Conservation (phyloP, 2,797 vertebrate species). For the Capromys pilorides region DNA sequence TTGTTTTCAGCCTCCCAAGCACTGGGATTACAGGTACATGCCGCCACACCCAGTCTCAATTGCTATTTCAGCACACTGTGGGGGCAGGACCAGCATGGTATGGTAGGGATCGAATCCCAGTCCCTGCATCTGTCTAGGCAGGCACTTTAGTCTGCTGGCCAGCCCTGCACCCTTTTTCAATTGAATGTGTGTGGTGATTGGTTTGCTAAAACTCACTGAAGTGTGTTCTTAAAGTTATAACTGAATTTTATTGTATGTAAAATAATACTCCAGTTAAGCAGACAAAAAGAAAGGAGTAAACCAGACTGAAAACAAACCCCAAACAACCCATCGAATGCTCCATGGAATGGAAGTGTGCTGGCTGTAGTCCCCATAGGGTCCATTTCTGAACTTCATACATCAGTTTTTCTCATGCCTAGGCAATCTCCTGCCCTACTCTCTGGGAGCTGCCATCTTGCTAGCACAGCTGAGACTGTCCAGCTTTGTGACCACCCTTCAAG, state of each 20-base stretch:
- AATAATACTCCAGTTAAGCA: background rate
- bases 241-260: conserved; percentile 11
- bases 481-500: background rate
- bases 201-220: background rate
- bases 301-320: background rate
- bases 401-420: background rate
- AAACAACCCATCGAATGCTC: background rate
- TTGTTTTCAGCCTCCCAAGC: too few relatives aligned
- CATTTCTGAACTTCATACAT: background rate
- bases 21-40: too few relatives aligned
- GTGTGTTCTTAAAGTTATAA: background rate
- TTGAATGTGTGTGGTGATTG: background rate
- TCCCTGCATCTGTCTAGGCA: too few relatives aligned
- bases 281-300: background rate
- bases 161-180: background rate
- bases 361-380: background rate
- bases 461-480: background rate
- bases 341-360: background rate
- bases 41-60: too few relatives aligned
- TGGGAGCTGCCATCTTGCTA: background rate
- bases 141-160: background rate
- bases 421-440: background rate
- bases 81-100: too few relatives aligned
- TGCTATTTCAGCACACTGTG: too few relatives aligned
- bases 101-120: too few relatives aligned